Evolutionary conservation across 2,113 vertebrate genomes (phyloP).

Genomic region (Uropsilus gracilis): DNA sequence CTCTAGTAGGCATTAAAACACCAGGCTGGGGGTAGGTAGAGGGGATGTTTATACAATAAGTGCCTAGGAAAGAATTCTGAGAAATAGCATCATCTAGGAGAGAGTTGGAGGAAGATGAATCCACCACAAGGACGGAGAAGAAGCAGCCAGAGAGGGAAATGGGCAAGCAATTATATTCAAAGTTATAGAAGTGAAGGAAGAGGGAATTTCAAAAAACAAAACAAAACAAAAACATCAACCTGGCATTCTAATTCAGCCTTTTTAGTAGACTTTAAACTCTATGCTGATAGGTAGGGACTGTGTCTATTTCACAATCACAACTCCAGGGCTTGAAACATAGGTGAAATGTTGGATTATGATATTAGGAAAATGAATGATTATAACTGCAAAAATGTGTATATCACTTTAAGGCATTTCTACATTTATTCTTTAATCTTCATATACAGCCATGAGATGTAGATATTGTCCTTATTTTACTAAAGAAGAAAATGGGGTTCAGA

Average conservation of each 20-base stretch:
- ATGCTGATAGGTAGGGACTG: not conserved
- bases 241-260: not conserved
- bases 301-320: not conserved
- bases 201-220: not conserved
- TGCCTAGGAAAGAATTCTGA: not conserved
- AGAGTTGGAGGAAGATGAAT: not conserved
- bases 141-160: not conserved
- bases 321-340: not conserved
- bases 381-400: not conserved
- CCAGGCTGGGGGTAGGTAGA: not conserved
- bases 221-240: no score
- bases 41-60: not conserved
- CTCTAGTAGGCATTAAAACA: not conserved
- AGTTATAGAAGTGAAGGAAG: not conserved
- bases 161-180: not conserved
- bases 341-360: slow-evolving; percentile 9
- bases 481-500: not conserved
- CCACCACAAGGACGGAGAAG: not conserved
- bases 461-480: slow-evolving; percentile 32
- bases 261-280: not conserved
- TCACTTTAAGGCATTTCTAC: not conserved
- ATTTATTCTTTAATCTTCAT: slow-evolving; percentile 9
- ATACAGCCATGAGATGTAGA: not conserved
- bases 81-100: not conserved
- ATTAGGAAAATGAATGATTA: slow-evolving; percentile 6